These are phyloP conservation scores for Mycalesis mineus DNA, from an alignment of 2,888 invertebrate genomes.

Conservation along the genomic window DNA sequence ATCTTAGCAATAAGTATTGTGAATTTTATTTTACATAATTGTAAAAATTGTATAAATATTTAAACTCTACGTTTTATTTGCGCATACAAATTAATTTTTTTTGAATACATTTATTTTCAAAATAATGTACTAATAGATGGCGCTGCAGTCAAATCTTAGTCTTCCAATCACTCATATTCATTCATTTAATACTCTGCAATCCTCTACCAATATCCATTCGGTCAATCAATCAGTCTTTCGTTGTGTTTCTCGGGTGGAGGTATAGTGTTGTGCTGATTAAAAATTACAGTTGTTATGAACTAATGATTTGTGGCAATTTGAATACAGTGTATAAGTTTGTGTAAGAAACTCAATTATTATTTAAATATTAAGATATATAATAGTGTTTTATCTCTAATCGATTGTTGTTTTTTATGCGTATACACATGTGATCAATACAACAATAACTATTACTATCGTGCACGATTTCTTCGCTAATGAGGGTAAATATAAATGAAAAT, in stretches of 20 bases:
- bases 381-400: conserved; percentile 20
- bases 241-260: conserved; percentile 34
- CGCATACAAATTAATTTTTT: too few relatives aligned
- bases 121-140: conserved; percentile 25
- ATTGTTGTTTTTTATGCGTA: conserved; percentile 43
- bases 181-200: conserved; percentile 22
- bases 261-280: conserved; percentile 37
- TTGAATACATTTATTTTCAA: too few relatives aligned
- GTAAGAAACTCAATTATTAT: conserved; percentile 15
- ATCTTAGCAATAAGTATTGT: neutral
- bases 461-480: conserved; percentile 44
- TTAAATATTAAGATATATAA: neutral
- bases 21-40: neutral
- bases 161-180: conserved; percentile 18
- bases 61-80: too few relatives aligned
- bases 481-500: conserved; percentile 68
- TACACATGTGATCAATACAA: conserved; percentile 71
- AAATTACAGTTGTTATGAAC: conserved; percentile 42
- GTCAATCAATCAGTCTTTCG: conserved; percentile 44
- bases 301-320: conserved; percentile 33
- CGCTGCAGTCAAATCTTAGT: conserved; percentile 10
- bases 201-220: conserved; percentile 27
- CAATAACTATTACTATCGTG: conserved; percentile 37
- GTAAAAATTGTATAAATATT: neutral
- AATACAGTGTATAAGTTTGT: conserved; percentile 24